Base-by-base conservation (phyloP, 2,888 invertebrate species). In the Alitta virens region DNA sequence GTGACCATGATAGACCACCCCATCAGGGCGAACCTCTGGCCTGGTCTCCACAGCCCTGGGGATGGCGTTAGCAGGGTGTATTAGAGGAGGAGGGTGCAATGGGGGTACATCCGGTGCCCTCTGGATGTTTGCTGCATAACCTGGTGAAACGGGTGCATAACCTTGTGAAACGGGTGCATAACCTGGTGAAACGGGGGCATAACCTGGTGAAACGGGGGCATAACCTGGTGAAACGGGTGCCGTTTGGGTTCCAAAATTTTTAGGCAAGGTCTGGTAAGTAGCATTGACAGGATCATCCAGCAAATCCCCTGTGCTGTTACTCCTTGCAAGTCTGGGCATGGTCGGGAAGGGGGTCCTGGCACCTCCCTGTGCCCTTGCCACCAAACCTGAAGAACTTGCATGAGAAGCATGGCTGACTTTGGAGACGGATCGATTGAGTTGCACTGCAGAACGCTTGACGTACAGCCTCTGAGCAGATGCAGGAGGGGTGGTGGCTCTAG, bases 291-390 rank as follows among this genome's bases (percentile, higher is more conserved):
- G n/a, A 14, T 46, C 51, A n/a, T 59, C 59, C 12, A 59, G 23
- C 14, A 59, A 21, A 40, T 59, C 59, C 14, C 50, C 50, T 7
- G 38, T 33, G 51, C 59, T 59, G 52, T 52, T 51, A 38, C 59
- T 59, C 25, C 59, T 33, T 33, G 33, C 33, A 33, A 33, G 33
- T 33, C 33, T 33, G 33, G 33, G 59, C n/a, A 43, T 46, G n/a
- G 46, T 51, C 1, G 59, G 52, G 2, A 43, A 25, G 2, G 40
- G 56, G 40, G 23, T 55, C 18, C 38, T 33, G 1, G 38, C 33
- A 7, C 55, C 2, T 1, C 43, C 25, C 14, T 18, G 52, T 14
- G 24, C 16, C 52, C 52, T 23, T 16, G 24, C 25, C 23, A 16
- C 25, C 23, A 25, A 24, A 18, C 42, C 42, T n/a, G 56, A 43